These are phyloP conservation scores for Campylomormyrus tamandua DNA, from an alignment of 2,113 vertebrate genomes.

Conservation along the genomic window DNA sequence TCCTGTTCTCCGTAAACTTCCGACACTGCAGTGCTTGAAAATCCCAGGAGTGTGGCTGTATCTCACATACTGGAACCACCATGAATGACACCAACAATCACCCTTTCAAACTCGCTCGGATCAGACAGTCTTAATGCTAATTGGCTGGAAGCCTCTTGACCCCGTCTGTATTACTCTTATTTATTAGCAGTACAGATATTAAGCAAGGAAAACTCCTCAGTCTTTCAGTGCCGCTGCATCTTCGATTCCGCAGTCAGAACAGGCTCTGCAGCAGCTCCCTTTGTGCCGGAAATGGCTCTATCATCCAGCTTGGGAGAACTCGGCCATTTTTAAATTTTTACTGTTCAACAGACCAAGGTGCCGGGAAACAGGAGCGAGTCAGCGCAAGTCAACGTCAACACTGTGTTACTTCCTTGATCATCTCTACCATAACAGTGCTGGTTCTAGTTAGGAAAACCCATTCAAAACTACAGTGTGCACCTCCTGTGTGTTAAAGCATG, in stretches of 20 bases:
- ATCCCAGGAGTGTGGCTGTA: neutral
- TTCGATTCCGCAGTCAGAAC: neutral
- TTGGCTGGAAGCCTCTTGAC: neutral
- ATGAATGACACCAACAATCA: neutral
- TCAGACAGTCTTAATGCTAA: neutral
- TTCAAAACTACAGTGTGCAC: neutral
- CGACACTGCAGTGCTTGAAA: neutral
- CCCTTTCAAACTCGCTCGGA: neutral
- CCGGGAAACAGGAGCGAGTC: neutral
- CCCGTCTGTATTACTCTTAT: neutral
- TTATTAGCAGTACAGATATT: neutral
- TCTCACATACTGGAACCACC: neutral
- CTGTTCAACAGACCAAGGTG: neutral
- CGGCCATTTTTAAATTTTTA: neutral
- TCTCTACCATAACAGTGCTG: neutral
- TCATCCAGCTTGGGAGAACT: neutral
- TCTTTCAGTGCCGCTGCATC: neutral
- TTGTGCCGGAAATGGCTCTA: neutral
- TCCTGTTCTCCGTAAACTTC: neutral
- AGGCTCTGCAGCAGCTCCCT: neutral
- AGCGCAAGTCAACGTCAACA: neutral
- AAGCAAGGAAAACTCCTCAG: neutral
- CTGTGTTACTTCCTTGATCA: neutral
- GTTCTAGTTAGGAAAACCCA: neutral
- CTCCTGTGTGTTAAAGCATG: neutral